Evolutionary conservation across 1,140 invertebrate genomes (phyloP).

Genomic region (Zaprionus capensis): DNA sequence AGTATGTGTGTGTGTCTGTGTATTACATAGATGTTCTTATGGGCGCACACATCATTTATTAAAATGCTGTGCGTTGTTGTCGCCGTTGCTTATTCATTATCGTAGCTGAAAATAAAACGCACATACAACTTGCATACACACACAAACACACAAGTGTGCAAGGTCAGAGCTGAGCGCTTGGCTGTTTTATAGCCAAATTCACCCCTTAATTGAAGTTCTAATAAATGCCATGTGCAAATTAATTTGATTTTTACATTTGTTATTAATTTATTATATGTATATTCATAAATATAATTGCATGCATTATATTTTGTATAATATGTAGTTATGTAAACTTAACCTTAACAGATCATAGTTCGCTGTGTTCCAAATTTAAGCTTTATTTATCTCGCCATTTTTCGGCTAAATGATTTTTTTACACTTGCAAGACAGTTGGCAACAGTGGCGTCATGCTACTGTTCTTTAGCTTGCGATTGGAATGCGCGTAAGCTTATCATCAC

Average conservation of each 20-base stretch:
- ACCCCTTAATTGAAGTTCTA: not conserved
- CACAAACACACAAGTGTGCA: constrained; percentile 10
- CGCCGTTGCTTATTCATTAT: constrained; percentile 47
- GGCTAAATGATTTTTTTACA: not conserved
- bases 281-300: not conserved
- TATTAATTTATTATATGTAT: not conserved
- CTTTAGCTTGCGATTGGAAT: constrained; percentile 20
- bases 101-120: constrained; percentile 54
- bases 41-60: constrained; percentile 24
- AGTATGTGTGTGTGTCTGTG: constrained; percentile 6
- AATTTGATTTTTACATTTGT: not conserved
- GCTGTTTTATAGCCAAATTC: constrained; percentile 24
- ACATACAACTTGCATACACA: constrained; percentile 4
- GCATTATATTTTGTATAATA: too few species aligned
- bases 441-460: constrained; percentile 27
- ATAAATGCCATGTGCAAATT: not conserved
- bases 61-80: constrained; percentile 41
- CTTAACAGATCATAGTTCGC: not conserved
- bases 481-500: constrained; percentile 14
- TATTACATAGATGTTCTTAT: constrained; percentile 10
- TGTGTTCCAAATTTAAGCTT: not conserved
- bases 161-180: not conserved
- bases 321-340: not conserved
- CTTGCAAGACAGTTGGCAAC: constrained; percentile 30
- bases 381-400: not conserved